Evolutionary conservation across 1,140 invertebrate species (phyloP), one percentile per base, ranked within the genome.

Genomic region (Mamestra configurata): DNA sequence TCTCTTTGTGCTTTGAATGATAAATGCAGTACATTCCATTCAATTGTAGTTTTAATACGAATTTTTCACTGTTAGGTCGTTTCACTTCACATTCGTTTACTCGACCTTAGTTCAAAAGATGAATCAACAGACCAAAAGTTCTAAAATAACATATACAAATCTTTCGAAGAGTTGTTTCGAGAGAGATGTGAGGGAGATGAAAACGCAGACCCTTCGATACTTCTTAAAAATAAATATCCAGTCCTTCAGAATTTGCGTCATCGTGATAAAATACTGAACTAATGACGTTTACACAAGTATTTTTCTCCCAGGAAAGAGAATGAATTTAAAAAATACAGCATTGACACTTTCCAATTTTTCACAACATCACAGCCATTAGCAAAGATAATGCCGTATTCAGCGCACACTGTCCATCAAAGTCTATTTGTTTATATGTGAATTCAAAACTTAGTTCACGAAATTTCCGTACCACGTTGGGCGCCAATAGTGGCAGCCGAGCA

Each of bases 311-410:
- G 22, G 8, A n/a, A 61, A 61, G 22, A 18, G 31, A 35, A 55
- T 55, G 6, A 55, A 55, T 55, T 61, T 18, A 53, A 53, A 20
- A 22, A 53, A 61, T 6, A 35, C 0, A 35, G 3, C 55, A 37
- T 24, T 68, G 64, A 22, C 4, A n/a, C 64, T 68, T 68, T 55
- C 6, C 64, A 68, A 64, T 64, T 68, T n/a, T 46, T 49, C n/a
- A 35, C 31, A n/a, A 35, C 31, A 24, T 59, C 57, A 59, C 59
- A 61, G 43, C 43, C 13, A 46, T 46, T 15, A 68, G 64, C 40
- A 68, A 49, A 68, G 18, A 24, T 46, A 68, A 68, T 46, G 20
- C 64, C 20, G 37, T 68, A 8, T 68, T 68, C 64, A 49, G 13
- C 43, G 31, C 59, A 68, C 64, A 68, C 64, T 22, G 40, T 46